Conservation (phyloP, 2,113 vertebrate species). For the Oceanodroma tethys region DNA sequence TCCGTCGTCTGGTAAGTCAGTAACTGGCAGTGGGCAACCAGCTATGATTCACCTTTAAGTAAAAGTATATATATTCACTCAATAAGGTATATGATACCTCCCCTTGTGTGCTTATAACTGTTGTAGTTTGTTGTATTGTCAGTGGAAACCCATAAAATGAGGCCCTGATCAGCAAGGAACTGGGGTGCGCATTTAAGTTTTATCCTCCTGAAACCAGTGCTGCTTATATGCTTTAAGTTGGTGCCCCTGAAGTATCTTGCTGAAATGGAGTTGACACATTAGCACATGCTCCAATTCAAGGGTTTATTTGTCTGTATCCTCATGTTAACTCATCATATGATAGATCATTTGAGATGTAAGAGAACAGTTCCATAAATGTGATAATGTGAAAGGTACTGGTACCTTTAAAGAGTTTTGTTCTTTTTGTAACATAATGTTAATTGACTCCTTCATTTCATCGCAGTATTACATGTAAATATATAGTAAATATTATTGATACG, state of each 20-base stretch:
- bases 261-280: background rate
- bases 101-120: background rate
- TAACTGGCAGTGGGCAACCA: background rate
- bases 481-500: slow-evolving; percentile 64
- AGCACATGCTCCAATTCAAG: background rate
- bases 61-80: background rate
- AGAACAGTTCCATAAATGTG: slow-evolving; percentile 23
- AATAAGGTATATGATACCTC: background rate
- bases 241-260: background rate
- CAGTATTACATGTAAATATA: slow-evolving; percentile 77
- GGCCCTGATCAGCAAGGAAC: background rate
- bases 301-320: background rate
- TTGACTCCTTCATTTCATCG: slow-evolving; percentile 51
- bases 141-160: background rate
- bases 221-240: background rate
- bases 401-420: slow-evolving; percentile 35
- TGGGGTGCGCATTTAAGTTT: background rate
- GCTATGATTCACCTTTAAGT: background rate
- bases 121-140: background rate
- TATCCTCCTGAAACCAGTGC: background rate
- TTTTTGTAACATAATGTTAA: slow-evolving; percentile 56
- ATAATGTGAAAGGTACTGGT: slow-evolving; percentile 37
- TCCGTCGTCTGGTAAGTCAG: background rate
- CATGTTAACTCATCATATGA: background rate
- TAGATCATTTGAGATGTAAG: background rate